Evolutionary conservation across 2,888 invertebrate species (phyloP).

Genomic region (Chrysolina americana): DNA sequence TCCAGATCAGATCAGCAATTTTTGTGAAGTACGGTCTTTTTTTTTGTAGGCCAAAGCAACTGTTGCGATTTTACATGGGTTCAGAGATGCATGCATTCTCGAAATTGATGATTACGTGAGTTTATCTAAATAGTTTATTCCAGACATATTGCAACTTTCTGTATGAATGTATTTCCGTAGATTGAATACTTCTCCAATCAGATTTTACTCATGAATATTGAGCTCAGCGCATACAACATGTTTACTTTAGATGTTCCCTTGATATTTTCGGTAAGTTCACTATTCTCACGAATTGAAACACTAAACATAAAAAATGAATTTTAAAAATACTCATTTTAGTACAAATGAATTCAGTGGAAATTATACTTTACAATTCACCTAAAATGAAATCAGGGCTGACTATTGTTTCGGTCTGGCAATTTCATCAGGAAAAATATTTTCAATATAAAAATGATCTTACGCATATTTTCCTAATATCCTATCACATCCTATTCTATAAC

Average conservation of each 20-base stretch:
- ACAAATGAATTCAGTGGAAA: too few species aligned
- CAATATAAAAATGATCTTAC: too few species aligned
- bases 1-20: too few species aligned
- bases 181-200: constrained; percentile 12
- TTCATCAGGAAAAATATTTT: too few species aligned
- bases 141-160: not conserved
- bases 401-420: too few species aligned
- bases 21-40: too few species aligned
- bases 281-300: not conserved
- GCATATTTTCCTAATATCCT: too few species aligned
- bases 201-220: not conserved
- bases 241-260: constrained; percentile 1
- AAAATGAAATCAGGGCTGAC: too few species aligned
- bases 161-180: not conserved
- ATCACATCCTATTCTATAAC: too few species aligned
- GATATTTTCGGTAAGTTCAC: constrained; percentile 16
- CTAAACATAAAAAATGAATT: too few species aligned
- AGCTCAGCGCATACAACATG: not conserved
- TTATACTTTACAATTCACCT: too few species aligned
- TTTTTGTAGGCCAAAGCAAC: not conserved
- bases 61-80: not conserved
- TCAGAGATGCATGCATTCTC: not conserved
- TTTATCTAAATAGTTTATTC: not conserved
- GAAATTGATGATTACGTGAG: constrained; percentile 8
- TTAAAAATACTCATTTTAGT: too few species aligned